A percentile compares a stretch with the other conserved stretches of the same genome.
Evolutionary conservation across 1,140 invertebrate species (phyloP).

Genomic region (Diabrotica undecimpunctata): DNA sequence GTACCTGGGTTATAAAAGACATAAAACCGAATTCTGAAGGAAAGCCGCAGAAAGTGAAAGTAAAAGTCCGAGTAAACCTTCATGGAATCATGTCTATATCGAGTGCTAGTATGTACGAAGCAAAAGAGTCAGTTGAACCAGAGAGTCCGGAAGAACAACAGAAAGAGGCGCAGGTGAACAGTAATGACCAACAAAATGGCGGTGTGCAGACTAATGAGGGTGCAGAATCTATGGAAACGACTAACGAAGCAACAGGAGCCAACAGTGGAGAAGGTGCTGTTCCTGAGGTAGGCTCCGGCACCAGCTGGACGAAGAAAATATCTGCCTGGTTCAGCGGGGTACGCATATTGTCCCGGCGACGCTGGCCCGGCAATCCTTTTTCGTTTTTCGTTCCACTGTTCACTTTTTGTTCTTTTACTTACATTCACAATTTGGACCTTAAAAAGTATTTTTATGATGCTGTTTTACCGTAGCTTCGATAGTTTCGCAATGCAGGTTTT

Average conservation of each 20-base stretch:
- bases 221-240: conserved; percentile 23
- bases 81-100: conserved; percentile 88
- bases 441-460: too few relatives aligned
- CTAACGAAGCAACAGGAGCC: conserved; percentile 24
- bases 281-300: conserved; percentile 46
- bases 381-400: conserved; percentile 28
- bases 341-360: conserved; percentile 42
- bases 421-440: too few relatives aligned
- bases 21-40: conserved; percentile 82
- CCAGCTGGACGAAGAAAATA: conserved; percentile 47
- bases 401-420: conserved; percentile 12
- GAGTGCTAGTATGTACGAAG: conserved; percentile 82
- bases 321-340: conserved; percentile 47
- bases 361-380: conserved; percentile 34
- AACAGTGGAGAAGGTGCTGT: conserved; percentile 26
- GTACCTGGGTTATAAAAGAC: conserved; percentile 78
- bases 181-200: background rate
- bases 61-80: conserved; percentile 90
- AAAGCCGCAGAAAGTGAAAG: conserved; percentile 88
- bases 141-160: conserved; percentile 52
- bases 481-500: too few relatives aligned
- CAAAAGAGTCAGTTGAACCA: conserved; percentile 63
- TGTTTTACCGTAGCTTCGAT: too few relatives aligned
- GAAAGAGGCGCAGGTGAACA: conserved; percentile 45
- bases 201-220: conserved; percentile 38